Conservation (phyloP, 2,113 vertebrate species). For the Desmodus rotundus region DNA sequence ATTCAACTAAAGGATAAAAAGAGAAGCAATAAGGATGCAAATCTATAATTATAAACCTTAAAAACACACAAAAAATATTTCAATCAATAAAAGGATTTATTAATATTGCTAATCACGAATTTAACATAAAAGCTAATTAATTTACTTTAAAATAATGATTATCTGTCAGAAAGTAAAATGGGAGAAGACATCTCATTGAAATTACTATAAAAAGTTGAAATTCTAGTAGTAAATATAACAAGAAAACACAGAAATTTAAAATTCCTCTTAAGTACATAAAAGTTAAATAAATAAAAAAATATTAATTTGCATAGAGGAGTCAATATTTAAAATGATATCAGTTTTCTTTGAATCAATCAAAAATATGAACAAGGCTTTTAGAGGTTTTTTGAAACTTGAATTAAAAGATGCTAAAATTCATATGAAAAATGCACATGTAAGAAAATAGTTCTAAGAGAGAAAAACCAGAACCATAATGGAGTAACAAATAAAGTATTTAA, state of each 20-base stretch:
- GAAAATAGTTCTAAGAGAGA: neutral
- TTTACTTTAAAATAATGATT: neutral
- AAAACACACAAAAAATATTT: neutral
- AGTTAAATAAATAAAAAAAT: neutral
- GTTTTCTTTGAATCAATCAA: neutral
- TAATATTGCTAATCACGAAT: neutral
- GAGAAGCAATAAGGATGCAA: neutral
- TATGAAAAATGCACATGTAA: neutral
- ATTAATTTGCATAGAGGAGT: neutral
- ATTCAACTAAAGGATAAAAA: neutral
- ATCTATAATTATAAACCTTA: neutral
- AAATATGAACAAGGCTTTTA: neutral
- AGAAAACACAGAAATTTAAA: constrained; percentile 16
- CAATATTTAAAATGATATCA: neutral
- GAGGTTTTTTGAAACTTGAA: neutral
- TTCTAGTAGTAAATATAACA: neutral
- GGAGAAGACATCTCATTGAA: neutral
- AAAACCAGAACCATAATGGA: neutral
- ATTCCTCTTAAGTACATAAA: neutral
- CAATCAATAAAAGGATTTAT: neutral
- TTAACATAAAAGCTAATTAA: neutral
- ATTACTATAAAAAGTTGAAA: neutral
- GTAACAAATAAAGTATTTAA: neutral
- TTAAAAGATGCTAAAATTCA: neutral
- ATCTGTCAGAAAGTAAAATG: neutral